Evolutionary conservation across 2,797 vertebrate genomes (phyloP).

Genomic region (Florisuga fusca): DNA sequence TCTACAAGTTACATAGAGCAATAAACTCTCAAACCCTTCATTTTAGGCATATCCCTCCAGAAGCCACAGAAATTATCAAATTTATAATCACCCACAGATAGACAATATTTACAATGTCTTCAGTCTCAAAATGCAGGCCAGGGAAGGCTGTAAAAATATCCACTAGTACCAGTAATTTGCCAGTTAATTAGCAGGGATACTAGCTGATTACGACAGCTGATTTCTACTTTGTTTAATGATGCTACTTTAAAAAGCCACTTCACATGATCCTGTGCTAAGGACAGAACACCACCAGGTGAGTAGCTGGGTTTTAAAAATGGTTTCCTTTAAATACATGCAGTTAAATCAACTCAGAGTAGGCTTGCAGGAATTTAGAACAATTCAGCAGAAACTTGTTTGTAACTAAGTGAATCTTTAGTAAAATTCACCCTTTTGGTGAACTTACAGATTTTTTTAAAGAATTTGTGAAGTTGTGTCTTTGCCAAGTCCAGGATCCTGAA

Average conservation of each 20-base stretch:
- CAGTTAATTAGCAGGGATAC: background rate
- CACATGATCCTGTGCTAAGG: background rate
- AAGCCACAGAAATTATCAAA: background rate
- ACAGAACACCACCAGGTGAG: background rate
- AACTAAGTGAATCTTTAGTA: background rate
- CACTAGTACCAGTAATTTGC: background rate
- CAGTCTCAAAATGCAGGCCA: background rate
- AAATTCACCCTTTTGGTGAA: background rate
- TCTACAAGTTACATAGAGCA: background rate
- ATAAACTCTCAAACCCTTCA: background rate
- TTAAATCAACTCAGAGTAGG: background rate
- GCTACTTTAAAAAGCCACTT: background rate
- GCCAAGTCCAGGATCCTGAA: background rate
- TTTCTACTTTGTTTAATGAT: accelerated
- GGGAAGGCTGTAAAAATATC: background rate
- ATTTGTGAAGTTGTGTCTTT: background rate
- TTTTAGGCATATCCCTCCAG: background rate
- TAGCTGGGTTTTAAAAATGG: background rate
- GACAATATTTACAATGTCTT: background rate
- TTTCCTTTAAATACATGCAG: background rate
- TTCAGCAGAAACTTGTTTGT: background rate
- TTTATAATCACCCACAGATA: background rate
- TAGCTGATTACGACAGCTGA: background rate
- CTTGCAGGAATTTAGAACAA: background rate
- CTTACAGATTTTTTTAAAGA: background rate